Conservation (phyloP, 2,888 invertebrate species). For the Amphipyra tragopoginis region DNA sequence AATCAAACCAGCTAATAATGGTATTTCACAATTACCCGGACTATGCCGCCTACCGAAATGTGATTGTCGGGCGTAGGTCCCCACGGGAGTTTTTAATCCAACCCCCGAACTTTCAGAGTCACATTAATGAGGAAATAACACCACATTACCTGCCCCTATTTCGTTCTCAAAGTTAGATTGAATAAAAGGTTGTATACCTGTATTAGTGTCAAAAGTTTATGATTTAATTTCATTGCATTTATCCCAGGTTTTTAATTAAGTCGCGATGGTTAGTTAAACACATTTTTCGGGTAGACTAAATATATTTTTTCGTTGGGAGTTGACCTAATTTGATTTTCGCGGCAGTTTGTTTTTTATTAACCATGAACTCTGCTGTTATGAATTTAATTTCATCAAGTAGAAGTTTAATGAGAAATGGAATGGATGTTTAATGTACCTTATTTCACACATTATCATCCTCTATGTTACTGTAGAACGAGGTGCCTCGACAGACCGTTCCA, state of each 20-base stretch:
- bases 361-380: not conserved
- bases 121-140: conserved; percentile 87
- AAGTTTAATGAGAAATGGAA: not conserved
- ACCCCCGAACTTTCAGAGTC: conserved; percentile 77
- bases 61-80: conserved; percentile 78
- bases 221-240: conserved; percentile 79
- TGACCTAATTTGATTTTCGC: conserved; percentile 40
- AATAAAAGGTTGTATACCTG: conserved; percentile 83
- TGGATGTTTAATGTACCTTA: not conserved
- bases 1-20: conserved; percentile 16
- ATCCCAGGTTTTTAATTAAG: conserved; percentile 50
- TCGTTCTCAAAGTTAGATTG: conserved; percentile 85
- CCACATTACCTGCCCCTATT: conserved; percentile 81
- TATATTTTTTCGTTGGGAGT: conserved; percentile 17
- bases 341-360: conserved; percentile 17
- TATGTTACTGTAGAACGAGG: not conserved
- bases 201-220: conserved; percentile 79
- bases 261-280: conserved; percentile 31
- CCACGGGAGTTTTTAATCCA: conserved; percentile 86
- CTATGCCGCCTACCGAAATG: conserved; percentile 48
- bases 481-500: not conserved
- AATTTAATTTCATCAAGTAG: not conserved
- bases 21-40: conserved; percentile 37
- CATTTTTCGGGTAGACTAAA: conserved; percentile 23
- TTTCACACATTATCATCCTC: too few relatives aligned